These are phyloP conservation scores for Lithodes maja DNA, from an alignment of 2,888 invertebrate genomes.

Conservation along the genomic window DNA sequence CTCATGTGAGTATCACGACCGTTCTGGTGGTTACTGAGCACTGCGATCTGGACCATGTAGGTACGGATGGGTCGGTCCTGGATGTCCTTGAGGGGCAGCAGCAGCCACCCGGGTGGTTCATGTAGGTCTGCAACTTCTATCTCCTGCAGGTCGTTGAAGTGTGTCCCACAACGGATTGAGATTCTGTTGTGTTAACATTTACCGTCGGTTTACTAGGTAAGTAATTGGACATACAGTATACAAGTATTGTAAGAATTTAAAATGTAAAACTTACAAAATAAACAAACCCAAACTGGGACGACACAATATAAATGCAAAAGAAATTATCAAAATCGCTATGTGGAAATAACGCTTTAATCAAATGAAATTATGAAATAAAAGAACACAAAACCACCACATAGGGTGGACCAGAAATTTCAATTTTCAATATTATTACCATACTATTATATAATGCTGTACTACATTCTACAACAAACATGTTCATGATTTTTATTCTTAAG, in stretches of 20 bases:
- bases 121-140: slow-evolving; percentile 93
- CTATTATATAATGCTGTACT: not conserved
- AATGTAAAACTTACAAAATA: too few relatives aligned
- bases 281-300: too few relatives aligned
- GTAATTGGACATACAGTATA: too few relatives aligned
- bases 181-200: slow-evolving; percentile 78
- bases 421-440: not conserved
- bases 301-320: too few relatives aligned
- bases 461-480: too few relatives aligned
- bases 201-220: too few relatives aligned
- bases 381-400: too few relatives aligned
- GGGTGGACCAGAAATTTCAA: not conserved
- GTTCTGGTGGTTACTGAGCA: slow-evolving; percentile 98
- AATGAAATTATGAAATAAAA: too few relatives aligned
- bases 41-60: slow-evolving; percentile 97
- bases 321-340: too few relatives aligned
- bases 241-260: too few relatives aligned
- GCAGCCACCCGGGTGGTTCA: slow-evolving; percentile 98
- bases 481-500: too few relatives aligned
- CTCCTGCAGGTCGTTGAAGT: slow-evolving; percentile 97
- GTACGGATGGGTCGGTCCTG: slow-evolving; percentile 92
- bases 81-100: slow-evolving; percentile 92
- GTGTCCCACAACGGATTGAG: slow-evolving; percentile 93
- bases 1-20: slow-evolving; percentile 98
- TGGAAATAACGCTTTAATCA: too few relatives aligned